Conservation (phyloP, 2,113 vertebrate genomes). For the Pygoscelis antarcticus region DNA sequence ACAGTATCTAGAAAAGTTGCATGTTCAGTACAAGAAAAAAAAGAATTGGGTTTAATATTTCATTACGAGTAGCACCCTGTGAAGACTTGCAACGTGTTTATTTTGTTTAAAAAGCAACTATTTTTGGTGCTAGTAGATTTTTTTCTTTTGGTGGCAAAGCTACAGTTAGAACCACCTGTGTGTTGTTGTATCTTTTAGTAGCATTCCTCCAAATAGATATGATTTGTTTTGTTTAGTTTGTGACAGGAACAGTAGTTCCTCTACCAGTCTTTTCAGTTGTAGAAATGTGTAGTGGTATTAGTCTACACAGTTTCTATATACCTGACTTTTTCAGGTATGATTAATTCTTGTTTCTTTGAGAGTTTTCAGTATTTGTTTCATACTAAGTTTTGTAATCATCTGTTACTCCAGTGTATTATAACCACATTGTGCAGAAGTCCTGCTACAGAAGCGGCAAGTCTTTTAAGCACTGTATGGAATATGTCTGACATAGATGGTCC, state of each 20-base stretch:
- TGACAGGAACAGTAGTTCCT: slow-evolving; percentile 4
- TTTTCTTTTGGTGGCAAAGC: slow-evolving; percentile 17
- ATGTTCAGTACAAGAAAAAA: neutral
- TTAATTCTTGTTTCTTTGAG: slow-evolving; percentile 44
- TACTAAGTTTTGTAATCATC: neutral
- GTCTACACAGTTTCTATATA: neutral
- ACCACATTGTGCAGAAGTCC: neutral
- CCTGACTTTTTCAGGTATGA: neutral
- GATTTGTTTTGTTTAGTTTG: slow-evolving; percentile 46
- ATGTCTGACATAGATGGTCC: neutral
- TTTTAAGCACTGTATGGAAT: neutral
- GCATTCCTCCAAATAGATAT: slow-evolving; percentile 65
- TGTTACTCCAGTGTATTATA: neutral
- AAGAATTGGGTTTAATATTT: neutral
- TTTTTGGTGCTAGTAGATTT: slow-evolving; percentile 65
- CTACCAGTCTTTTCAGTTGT: slow-evolving; percentile 36
- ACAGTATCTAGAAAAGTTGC: neutral
- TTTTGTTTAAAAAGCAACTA: slow-evolving; percentile 52
- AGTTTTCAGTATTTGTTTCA: slow-evolving; percentile 28
- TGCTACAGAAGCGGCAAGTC: neutral
- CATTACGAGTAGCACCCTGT: slow-evolving; percentile 24
- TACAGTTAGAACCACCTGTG: slow-evolving; percentile 27
- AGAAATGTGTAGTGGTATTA: neutral
- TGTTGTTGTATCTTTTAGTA: slow-evolving; percentile 30
- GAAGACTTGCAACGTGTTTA: slow-evolving; percentile 45